Base-by-base conservation (phyloP, 2,113 vertebrate genomes). In the Clupea harengus region DNA sequence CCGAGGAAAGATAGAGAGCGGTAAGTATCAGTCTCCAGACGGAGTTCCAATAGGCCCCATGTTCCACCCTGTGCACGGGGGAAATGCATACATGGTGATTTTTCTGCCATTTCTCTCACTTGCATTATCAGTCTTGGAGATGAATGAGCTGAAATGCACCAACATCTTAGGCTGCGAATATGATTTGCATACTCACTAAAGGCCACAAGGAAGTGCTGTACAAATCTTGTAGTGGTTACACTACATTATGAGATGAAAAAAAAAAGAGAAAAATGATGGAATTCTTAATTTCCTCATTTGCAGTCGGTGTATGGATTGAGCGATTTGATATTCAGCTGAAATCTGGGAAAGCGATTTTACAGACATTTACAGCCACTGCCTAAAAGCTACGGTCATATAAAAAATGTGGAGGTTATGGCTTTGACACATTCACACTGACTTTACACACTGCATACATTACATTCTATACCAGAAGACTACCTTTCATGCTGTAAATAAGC, bases 1-100 rank as follows among this genome's bases (percentile, higher is more conserved):
- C 72, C 25, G 32, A 11, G 13, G 32, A 15, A 78, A 39, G 72
- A 78, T 78, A 32, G 72, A 78, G 32, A 78, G 72, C 13, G 13
- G 10, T 32, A 39, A 39, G 32, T 32, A 78, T 39, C 72, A 78
- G 72, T 39, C 72, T 78, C 72, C 72, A 78, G 72, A 78, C 39
- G 72, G 72, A 32, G 32, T 9, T 32, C 39, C 32, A 2, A 32
- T 15, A 32, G 32, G 32, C 28, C 72, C 28, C 25, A 44, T 78
- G 15, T 78, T 78, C 72, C 72, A 32, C 72, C 67, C n/a, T 15
- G 15, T 28, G 17, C 72, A 60, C 54, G 7, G 64, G 25, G 25
- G 64, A 67, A 67, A 78, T 78, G 28, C 72, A 78, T 78, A 32
- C 72, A 78, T 78, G 72, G 72, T 78, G 72, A 78, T 78, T 78